phyloP scores from a whole-genome alignment of 2,888 invertebrate genomes.

The Ganaspis brasiliensis region DNA sequence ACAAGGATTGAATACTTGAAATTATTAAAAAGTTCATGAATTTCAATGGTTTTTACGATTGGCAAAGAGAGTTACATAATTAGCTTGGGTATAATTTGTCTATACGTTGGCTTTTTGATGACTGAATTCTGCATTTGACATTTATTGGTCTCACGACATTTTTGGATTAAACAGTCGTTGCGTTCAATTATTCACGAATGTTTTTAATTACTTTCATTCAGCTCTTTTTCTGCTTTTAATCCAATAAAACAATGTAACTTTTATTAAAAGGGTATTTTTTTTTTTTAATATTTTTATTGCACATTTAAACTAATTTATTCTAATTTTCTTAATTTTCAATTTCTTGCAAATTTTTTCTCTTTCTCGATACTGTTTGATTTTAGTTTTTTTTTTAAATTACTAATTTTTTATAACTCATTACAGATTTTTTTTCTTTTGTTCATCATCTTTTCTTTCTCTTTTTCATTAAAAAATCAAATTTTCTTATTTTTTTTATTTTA shows the following conservation, averaged over 20 bases:
- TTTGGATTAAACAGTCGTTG: not conserved
- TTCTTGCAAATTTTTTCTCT: too few relatives aligned
- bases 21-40: slow-evolving; percentile 34
- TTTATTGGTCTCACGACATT: not conserved
- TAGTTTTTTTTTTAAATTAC: too few relatives aligned
- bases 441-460: too few relatives aligned
- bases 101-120: not conserved
- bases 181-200: not conserved
- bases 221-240: too few relatives aligned
- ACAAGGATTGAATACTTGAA: slow-evolving; percentile 22
- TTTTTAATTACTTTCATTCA: slow-evolving; percentile 17
- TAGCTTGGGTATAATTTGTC: not conserved
- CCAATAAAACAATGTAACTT: too few relatives aligned
- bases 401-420: too few relatives aligned
- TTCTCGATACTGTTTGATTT: too few relatives aligned
- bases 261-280: not conserved
- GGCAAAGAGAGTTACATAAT: slow-evolving; percentile 24
- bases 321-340: too few relatives aligned
- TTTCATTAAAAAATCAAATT: too few relatives aligned
- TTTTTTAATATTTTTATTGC: too few relatives aligned
- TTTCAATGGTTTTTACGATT: slow-evolving; percentile 34
- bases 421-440: too few relatives aligned
- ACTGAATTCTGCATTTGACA: not conserved
- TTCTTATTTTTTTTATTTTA: too few relatives aligned
- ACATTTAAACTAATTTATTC: not conserved